A percentile compares a stretch with the other conserved stretches of the same genome.
Evolutionary conservation across 2,888 invertebrate species (phyloP).

Genomic region (Drosophila lacicola): DNA sequence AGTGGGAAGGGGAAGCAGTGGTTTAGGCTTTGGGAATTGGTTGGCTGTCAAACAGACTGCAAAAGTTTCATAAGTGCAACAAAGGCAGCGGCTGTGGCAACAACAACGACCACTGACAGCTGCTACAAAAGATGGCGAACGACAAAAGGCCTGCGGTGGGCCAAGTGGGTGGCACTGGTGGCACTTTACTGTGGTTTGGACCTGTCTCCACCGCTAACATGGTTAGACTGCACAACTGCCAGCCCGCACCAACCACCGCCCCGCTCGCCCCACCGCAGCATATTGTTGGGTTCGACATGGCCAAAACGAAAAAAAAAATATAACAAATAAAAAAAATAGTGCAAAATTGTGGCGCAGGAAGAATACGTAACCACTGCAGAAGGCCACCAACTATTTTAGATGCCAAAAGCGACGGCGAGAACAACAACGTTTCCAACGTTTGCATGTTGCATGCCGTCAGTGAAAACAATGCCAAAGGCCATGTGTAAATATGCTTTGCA

Average conservation of each 20-base stretch:
- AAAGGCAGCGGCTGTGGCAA: conserved; percentile 23
- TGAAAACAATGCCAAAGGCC: conserved; percentile 77
- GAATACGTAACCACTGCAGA: conserved; percentile 72
- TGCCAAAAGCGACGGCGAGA: conserved; percentile 63
- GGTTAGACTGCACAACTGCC: conserved; percentile 43
- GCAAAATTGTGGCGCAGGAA: conserved; percentile 50
- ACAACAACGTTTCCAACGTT: conserved; percentile 29
- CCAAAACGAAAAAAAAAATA: conserved; percentile 32
- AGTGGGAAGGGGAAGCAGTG: not conserved
- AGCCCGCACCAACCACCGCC: conserved; percentile 3
- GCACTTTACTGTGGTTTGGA: conserved; percentile 11
- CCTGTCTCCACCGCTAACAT: conserved; percentile 35
- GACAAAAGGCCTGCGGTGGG: conserved; percentile 49
- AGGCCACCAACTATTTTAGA: conserved; percentile 74
- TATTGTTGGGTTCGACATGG: conserved; percentile 70
- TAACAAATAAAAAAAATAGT: conserved; percentile 21
- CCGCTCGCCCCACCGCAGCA: conserved; percentile 34
- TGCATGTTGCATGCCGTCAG: conserved; percentile 56
- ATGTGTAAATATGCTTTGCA: conserved; percentile 74
- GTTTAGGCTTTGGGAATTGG: conserved; percentile 14
- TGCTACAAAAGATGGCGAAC: conserved; percentile 54
- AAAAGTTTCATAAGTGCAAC: conserved; percentile 60
- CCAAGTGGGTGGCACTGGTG: conserved; percentile 10
- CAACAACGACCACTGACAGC: conserved; percentile 43
- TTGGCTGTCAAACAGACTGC: conserved; percentile 34